phyloP scores from a whole-genome alignment of 2,888 invertebrate genomes.

The Seladonia tumulorum region DNA sequence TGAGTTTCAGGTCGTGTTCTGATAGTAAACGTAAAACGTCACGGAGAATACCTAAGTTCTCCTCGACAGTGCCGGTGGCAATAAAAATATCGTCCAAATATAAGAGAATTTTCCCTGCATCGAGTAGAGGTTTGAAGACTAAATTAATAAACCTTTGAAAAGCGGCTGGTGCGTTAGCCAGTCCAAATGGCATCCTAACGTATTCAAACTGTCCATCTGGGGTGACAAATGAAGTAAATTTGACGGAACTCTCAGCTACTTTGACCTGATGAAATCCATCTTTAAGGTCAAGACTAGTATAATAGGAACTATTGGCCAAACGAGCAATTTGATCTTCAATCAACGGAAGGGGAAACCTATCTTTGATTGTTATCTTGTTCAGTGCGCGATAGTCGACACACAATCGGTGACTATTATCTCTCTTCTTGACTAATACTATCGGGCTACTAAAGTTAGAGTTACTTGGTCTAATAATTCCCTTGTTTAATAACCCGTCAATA shows the following conservation, averaged over 20 bases:
- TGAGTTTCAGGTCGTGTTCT: not conserved
- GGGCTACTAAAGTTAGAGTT: not conserved
- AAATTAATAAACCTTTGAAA: conserved; percentile 5
- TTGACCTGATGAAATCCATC: conserved; percentile 29
- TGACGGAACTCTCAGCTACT: not conserved
- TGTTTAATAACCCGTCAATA: not conserved
- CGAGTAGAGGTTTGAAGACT: not conserved
- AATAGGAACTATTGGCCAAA: not conserved
- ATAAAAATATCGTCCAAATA: not conserved
- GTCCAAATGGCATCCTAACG: conserved; percentile 6
- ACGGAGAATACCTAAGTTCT: not conserved
- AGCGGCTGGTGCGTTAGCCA: conserved; percentile 20
- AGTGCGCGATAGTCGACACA: conserved; percentile 3
- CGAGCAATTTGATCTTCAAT: no score
- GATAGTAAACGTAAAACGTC: not conserved
- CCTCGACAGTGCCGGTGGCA: not conserved
- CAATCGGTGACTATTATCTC: not conserved
- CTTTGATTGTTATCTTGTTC: conserved; percentile 6
- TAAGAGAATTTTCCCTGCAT: not conserved
- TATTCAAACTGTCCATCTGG: conserved; percentile 27
- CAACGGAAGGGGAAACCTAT: no score
- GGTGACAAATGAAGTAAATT: conserved; percentile 41
- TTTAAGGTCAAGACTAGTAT: conserved; percentile 17
- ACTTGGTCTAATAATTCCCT: not conserved
- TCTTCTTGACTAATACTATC: not conserved